Conservation (phyloP, 2,888 invertebrate species). For the Cryptus viduatorius region DNA sequence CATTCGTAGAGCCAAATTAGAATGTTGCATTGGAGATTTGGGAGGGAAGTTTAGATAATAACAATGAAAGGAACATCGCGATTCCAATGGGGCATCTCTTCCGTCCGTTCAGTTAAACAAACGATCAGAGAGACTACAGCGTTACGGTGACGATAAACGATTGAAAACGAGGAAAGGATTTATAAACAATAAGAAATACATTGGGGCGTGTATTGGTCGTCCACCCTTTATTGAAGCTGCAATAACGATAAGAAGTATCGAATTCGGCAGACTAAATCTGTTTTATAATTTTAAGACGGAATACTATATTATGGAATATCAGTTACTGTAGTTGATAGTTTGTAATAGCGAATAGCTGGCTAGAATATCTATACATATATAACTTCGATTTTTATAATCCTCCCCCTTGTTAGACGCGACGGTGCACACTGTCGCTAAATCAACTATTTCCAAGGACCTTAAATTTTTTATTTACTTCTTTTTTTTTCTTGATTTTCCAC, state of each 20-base stretch:
- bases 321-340: constrained; percentile 80
- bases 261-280: constrained; percentile 79
- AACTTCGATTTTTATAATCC: constrained; percentile 79
- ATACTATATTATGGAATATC: constrained; percentile 79
- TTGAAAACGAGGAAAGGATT: constrained; percentile 27
- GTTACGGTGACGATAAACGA: constrained; percentile 65
- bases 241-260: constrained; percentile 77
- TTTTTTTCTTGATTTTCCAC: constrained; percentile 16
- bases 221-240: constrained; percentile 74
- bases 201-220: constrained; percentile 53
- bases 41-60: constrained; percentile 17
- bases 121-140: constrained; percentile 70
- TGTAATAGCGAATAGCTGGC: constrained; percentile 80
- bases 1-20: no score
- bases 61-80: constrained; percentile 61
- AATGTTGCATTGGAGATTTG: background rate
- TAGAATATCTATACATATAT: constrained; percentile 78
- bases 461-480: constrained; percentile 26
- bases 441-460: constrained; percentile 50
- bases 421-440: constrained; percentile 55
- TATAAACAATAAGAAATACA: constrained; percentile 49
- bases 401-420: constrained; percentile 77
- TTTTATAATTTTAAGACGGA: constrained; percentile 81
- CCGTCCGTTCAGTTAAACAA: constrained; percentile 79
- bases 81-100: constrained; percentile 75